Evolutionary conservation across 2,113 vertebrate species (phyloP), one percentile per base, ranked within the genome.

Genomic region (Steatornis caripensis): DNA sequence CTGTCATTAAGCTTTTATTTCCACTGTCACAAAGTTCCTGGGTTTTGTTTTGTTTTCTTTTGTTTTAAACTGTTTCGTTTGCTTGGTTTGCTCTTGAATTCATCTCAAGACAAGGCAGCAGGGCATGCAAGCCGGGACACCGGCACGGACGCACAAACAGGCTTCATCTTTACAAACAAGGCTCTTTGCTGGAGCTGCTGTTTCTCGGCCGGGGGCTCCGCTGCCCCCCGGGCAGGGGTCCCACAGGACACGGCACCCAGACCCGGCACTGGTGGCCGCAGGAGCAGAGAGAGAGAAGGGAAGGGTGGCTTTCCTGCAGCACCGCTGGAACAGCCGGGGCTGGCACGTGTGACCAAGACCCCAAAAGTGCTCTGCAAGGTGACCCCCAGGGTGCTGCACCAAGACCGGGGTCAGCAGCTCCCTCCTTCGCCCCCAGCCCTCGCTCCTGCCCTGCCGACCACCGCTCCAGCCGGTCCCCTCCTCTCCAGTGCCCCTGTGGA

Each of bases 31-130:
- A 94, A 87, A 91, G 78, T 94, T 97, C 94, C 94, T 75, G 93
- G 96, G 86, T 89, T 95, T 70, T 16, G 45, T 88, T 84, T 81
- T 32, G 22, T 82, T 92, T 54, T 20, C 10, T 37, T 84, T 54
- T 30, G 23, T 41, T 89, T 91, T n/a, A 14, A 93, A 89, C 78
- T 4, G 85, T 69, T 96, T 78, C 2, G 2, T 75, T 93, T 87
- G 89, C 95, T 96, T 92, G 89, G 84, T 94, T 97, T 96, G 93
- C 94, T 97, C 94, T 96, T 94, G 96, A 82, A 95, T 85, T 97
- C 87, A 95, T 95, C 91, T 97, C 94, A 94, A 93, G 94, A 91
- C 96, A 95, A 97, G 95, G 96, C 92, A 94, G 95, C 83, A 48
- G 96, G 95, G 94, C 96, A 96, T 95, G 97, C 95, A 96, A 94